phyloP scores from a whole-genome alignment of 2,888 invertebrate genomes.

The Ichneumoninae sp. region DNA sequence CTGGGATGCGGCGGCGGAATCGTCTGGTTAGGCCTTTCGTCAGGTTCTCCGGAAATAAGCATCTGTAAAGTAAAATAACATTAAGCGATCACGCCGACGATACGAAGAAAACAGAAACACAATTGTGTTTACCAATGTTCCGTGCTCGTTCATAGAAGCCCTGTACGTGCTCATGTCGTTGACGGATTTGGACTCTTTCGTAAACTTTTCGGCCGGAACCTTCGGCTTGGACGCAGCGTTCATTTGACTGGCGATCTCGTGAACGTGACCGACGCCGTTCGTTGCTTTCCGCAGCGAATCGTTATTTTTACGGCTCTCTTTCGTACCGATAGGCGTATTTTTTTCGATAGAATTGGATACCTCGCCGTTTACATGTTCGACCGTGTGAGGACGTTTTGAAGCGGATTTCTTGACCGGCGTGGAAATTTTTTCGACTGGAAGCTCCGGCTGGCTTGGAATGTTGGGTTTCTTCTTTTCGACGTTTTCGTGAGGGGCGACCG shows the following conservation, averaged over 20 bases:
- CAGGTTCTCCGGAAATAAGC: not conserved
- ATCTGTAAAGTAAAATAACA: slow-evolving; percentile 14
- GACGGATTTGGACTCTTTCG: slow-evolving; percentile 25
- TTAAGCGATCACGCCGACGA: not conserved
- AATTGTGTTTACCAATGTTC: slow-evolving; percentile 34
- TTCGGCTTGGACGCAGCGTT: not conserved
- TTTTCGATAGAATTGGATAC: not conserved
- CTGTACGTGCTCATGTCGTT: not conserved
- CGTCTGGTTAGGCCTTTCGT: not conserved
- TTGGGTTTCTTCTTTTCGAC: not conserved
- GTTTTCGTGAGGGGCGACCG: not conserved
- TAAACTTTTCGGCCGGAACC: not conserved
- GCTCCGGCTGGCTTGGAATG: not conserved
- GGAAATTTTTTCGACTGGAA: not conserved
- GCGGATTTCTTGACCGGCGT: not conserved
- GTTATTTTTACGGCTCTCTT: not conserved
- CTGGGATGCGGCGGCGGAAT: not conserved
- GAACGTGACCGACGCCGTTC: slow-evolving; percentile 19
- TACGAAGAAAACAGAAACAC: not conserved
- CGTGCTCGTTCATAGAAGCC: not conserved
- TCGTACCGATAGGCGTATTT: not conserved
- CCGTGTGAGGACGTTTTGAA: slow-evolving; percentile 15
- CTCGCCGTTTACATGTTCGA: not conserved
- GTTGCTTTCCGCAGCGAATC: not conserved
- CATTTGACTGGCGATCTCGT: slow-evolving; percentile 22